Conservation (phyloP, 1,140 invertebrate genomes). For the Akabosia matsudoensis region DNA sequence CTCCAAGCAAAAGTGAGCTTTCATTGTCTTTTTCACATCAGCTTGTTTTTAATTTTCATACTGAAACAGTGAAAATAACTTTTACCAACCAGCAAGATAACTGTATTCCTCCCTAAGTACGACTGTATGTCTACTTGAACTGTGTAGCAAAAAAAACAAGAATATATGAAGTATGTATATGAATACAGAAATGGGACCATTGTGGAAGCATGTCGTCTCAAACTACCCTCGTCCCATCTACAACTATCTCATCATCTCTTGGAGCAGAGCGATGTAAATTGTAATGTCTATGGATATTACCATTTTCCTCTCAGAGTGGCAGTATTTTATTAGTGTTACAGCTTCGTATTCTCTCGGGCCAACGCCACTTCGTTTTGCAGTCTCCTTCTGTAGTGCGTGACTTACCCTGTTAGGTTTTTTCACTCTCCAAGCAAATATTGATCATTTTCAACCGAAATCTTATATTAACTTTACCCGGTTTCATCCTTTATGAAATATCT, state of each 20-base stretch:
- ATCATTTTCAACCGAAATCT: not conserved
- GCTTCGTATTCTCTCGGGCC: not conserved
- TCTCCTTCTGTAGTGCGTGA: no score
- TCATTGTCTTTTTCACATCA: no score
- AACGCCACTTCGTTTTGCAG: no score
- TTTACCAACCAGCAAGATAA: no score
- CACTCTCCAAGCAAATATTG: not conserved
- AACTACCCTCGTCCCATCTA: not conserved
- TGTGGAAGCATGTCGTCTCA: conserved; percentile 9
- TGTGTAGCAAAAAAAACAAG: not conserved
- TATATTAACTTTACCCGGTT: not conserved
- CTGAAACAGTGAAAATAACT: no score
- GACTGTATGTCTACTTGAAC: not conserved
- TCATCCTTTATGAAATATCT: not conserved
- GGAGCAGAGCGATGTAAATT: not conserved
- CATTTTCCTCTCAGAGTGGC: not conserved
- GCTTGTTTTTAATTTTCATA: no score
- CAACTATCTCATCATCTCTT: conserved; percentile 6
- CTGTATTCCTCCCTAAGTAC: no score
- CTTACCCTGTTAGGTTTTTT: not conserved
- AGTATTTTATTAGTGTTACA: not conserved
- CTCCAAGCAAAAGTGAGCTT: no score
- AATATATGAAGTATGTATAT: no score
- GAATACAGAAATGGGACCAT: not conserved
- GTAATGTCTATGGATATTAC: conserved; percentile 15